phyloP scores from a whole-genome alignment of 2,797 vertebrate genomes.

The Arnoldichthys spilopterus region DNA sequence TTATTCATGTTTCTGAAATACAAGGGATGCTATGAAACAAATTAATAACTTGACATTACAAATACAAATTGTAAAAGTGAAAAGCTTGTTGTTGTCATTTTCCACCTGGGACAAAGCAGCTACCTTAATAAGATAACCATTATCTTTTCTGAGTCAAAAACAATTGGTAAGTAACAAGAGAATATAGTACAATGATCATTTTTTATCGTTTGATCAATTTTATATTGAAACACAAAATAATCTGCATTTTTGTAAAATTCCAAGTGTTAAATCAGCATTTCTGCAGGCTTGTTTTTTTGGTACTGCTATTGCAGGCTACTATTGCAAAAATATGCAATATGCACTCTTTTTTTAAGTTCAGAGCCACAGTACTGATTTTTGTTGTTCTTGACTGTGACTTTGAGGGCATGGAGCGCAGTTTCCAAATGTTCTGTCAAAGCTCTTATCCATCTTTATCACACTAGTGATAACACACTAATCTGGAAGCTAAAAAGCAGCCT shows the following conservation, averaged over 20 bases:
- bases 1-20: conserved; percentile 55
- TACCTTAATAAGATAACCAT: conserved; percentile 39
- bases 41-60: conserved; percentile 38
- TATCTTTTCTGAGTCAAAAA: conserved; percentile 23
- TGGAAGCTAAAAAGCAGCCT: background rate
- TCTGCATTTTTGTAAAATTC: conserved; percentile 21
- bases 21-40: conserved; percentile 48
- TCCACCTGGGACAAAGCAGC: conserved; percentile 25
- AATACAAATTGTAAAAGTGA: conserved; percentile 58
- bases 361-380: background rate
- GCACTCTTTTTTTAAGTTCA: background rate
- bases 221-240: conserved; percentile 17
- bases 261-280: conserved; percentile 2
- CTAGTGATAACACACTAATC: conserved; percentile 29
- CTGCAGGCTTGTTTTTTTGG: conserved; percentile 9
- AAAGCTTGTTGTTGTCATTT: conserved; percentile 33
- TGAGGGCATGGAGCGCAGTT: background rate
- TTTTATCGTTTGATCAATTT: conserved; percentile 26
- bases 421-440: conserved; percentile 9
- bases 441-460: conserved; percentile 11
- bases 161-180: conserved; percentile 28
- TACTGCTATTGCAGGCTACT: conserved; percentile 3
- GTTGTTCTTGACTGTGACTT: background rate
- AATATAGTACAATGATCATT: conserved; percentile 28
- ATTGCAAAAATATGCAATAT: background rate